Evolutionary conservation across 2,797 vertebrate species (phyloP).

Genomic region (Ispidina picta): DNA sequence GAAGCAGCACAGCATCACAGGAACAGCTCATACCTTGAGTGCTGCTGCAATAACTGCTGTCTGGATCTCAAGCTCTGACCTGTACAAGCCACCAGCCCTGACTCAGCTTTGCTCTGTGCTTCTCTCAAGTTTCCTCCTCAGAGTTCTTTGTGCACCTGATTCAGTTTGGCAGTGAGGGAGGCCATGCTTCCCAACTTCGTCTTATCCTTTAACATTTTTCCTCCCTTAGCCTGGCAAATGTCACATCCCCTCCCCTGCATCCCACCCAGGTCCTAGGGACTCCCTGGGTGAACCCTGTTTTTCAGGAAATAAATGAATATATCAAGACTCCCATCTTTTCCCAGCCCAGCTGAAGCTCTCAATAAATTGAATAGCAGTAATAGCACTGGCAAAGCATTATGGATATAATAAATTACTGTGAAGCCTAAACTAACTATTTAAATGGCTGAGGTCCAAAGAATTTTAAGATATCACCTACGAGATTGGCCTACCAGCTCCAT

Average conservation of each 20-base stretch:
- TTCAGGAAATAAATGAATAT: not conserved
- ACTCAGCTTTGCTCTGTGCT: not conserved
- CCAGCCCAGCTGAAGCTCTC: not conserved
- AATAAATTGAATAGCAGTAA: not conserved
- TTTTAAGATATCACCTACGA: not conserved
- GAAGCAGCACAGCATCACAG: not conserved
- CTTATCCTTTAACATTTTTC: not conserved
- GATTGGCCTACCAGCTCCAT: not conserved
- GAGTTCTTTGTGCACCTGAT: not conserved
- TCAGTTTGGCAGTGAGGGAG: not conserved
- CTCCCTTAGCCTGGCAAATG: not conserved
- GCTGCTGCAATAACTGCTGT: not conserved
- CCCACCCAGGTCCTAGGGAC: not conserved
- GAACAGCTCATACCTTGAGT: not conserved
- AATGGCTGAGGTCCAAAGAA: not conserved
- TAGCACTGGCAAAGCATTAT: not conserved
- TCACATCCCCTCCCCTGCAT: not conserved
- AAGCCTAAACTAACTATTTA: not conserved
- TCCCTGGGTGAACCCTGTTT: not conserved
- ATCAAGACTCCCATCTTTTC: not conserved
- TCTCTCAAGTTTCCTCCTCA: not conserved
- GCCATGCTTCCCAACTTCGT: not conserved
- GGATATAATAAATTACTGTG: not conserved
- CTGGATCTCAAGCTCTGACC: not conserved
- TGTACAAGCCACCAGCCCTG: not conserved